phyloP scores from a whole-genome alignment of 2,113 vertebrate genomes.

The Paracanthobrama guichenoti region DNA sequence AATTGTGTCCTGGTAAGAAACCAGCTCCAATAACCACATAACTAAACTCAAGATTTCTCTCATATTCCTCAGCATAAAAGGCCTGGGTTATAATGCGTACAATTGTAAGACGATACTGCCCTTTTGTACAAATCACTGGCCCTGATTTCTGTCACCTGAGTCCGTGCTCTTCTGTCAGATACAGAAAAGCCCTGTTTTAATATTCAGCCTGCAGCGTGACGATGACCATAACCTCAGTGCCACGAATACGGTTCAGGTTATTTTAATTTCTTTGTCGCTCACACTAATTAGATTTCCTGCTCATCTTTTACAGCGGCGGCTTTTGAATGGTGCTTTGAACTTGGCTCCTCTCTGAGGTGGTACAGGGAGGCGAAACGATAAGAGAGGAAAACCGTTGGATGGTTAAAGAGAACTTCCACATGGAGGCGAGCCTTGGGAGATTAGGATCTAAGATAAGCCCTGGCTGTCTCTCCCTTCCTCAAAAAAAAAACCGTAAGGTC shows the following conservation, averaged over 20 bases:
- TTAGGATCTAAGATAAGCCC: slow-evolving; percentile 47
- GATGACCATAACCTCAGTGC: slow-evolving; percentile 30
- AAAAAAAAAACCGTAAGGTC: not conserved
- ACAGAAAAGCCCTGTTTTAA: slow-evolving; percentile 14
- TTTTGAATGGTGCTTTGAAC: slow-evolving; percentile 35
- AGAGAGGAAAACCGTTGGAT: slow-evolving; percentile 2
- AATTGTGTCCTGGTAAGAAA: not conserved
- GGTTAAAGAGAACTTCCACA: slow-evolving; percentile 39
- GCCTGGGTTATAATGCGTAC: not conserved
- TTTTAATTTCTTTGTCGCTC: slow-evolving; percentile 42
- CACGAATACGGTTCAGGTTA: slow-evolving; percentile 37
- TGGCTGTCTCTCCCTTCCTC: slow-evolving; percentile 60
- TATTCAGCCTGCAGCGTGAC: slow-evolving; percentile 8
- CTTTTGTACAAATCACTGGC: not conserved
- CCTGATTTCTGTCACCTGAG: not conserved
- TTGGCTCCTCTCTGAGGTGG: slow-evolving; percentile 28
- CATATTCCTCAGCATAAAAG: not conserved
- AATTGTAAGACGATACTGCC: not conserved
- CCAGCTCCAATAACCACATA: not conserved
- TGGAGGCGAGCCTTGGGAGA: slow-evolving; percentile 20
- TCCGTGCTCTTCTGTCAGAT: not conserved
- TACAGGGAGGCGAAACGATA: slow-evolving; percentile 19
- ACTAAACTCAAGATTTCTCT: not conserved
- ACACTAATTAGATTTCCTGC: slow-evolving; percentile 40
- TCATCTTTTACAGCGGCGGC: slow-evolving; percentile 30